A percentile compares a stretch with the other conserved stretches of the same genome.
Conservation (phyloP, 2,113 vertebrate species). For the Caranx ignobilis region DNA sequence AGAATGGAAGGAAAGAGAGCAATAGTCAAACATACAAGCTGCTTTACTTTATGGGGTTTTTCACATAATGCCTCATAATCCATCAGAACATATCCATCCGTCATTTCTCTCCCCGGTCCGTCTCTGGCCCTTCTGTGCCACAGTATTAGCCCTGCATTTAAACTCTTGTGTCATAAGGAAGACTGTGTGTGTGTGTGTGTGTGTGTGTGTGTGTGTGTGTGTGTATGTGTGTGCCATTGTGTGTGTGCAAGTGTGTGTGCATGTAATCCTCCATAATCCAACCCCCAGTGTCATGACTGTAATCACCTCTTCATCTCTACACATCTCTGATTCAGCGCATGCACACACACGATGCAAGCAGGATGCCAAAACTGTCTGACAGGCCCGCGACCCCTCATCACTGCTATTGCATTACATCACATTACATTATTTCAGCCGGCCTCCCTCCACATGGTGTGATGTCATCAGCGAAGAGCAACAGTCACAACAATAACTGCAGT, state of each 20-base stretch:
- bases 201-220: slow-evolving; percentile 30
- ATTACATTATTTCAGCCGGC: slow-evolving; percentile 32
- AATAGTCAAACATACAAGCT: slow-evolving; percentile 47
- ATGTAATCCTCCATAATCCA: slow-evolving; percentile 79
- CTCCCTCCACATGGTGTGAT: slow-evolving; percentile 1
- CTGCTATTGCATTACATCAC: slow-evolving; percentile 49
- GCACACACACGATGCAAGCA: slow-evolving; percentile 4
- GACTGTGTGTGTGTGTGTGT: slow-evolving; percentile 20
- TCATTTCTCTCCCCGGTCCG: slow-evolving; percentile 32
- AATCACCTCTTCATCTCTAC: slow-evolving; percentile 75
- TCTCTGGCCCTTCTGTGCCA: slow-evolving; percentile 58
- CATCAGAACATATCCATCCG: slow-evolving; percentile 38
- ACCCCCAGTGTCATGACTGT: slow-evolving; percentile 72
- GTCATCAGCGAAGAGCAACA: background rate
- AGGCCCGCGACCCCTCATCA: slow-evolving; percentile 31
- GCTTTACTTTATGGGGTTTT: slow-evolving; percentile 63
- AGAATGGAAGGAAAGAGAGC: slow-evolving; percentile 37
- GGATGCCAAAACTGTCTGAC: slow-evolving; percentile 46
- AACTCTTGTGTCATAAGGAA: slow-evolving; percentile 39
- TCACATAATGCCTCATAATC: slow-evolving; percentile 70
- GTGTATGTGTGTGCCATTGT: background rate
- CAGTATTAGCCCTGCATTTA: slow-evolving; percentile 64
- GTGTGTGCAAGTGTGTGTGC: slow-evolving; percentile 34
- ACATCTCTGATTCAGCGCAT: slow-evolving; percentile 47
- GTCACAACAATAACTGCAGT: background rate